Conservation (phyloP, 2,113 vertebrate species). For the Stegastes partitus region DNA sequence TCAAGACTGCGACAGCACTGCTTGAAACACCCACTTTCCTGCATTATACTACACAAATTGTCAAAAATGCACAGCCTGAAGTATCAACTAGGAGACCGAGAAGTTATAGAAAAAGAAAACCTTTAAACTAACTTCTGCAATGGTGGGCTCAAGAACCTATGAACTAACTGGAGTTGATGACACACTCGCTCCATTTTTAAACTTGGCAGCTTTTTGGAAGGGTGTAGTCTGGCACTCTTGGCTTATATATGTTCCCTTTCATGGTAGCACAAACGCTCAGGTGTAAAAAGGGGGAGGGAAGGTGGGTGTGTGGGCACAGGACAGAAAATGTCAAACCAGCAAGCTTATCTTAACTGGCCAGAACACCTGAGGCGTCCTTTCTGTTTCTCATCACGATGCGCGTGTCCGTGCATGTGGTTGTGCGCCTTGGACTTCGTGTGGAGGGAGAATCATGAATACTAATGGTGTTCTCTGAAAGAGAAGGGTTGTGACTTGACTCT, state of each 20-base stretch:
- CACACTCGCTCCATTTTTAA: constrained; percentile 29
- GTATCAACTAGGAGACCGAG: constrained; percentile 24
- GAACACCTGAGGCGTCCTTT: constrained; percentile 75
- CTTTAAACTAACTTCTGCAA: constrained; percentile 17
- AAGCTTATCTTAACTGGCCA: constrained; percentile 81
- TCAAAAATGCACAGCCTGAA: constrained; percentile 22
- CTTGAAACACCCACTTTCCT: constrained; percentile 36
- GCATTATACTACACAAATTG: constrained; percentile 32
- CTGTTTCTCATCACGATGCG: constrained; percentile 62
- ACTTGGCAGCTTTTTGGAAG: constrained; percentile 10
- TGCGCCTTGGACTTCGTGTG: constrained; percentile 59
- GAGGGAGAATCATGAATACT: constrained; percentile 79
- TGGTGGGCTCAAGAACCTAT: constrained; percentile 17
- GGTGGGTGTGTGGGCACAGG: constrained; percentile 11
- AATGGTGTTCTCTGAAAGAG: constrained; percentile 75
- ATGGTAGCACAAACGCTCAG: constrained; percentile 43
- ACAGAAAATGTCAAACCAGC: constrained; percentile 74
- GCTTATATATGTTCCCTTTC: constrained; percentile 52
- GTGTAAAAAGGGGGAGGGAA: constrained; percentile 33
- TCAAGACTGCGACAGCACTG: constrained; percentile 16
- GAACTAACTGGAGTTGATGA: constrained; percentile 36
- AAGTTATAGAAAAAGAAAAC: constrained; percentile 11
- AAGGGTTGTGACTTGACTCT: constrained; percentile 80
- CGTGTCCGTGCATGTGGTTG: constrained; percentile 58
- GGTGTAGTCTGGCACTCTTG: constrained; percentile 18